Conservation (phyloP, 1,140 invertebrate species). For the Atopsyche davidsoni region DNA sequence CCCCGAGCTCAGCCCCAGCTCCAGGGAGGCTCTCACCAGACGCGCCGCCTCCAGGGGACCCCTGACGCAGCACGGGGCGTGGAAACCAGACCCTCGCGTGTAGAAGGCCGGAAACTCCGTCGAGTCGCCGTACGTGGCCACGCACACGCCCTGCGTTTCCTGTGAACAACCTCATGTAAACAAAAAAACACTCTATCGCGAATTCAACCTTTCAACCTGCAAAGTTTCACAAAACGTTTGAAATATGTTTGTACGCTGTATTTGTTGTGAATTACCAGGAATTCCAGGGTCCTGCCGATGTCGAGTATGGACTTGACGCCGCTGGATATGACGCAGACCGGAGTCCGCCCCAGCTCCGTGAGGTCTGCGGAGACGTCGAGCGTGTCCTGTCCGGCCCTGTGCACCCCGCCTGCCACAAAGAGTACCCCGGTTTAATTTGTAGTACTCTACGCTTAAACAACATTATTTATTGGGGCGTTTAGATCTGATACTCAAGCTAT, state of each 20-base stretch:
- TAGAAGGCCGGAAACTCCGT: slow-evolving; percentile 87
- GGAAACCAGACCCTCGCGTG: slow-evolving; percentile 59
- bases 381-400: slow-evolving; percentile 74
- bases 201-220: not conserved
- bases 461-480: not conserved
- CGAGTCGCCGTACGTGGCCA: slow-evolving; percentile 64
- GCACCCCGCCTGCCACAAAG: slow-evolving; percentile 84
- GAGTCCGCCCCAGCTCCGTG: slow-evolving; percentile 79
- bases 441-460: not conserved
- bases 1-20: slow-evolving; percentile 67
- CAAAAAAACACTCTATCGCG: not conserved
- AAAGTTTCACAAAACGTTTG: not conserved
- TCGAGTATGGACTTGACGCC: slow-evolving; percentile 98
- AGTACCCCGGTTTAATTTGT: not conserved
- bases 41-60: slow-evolving; percentile 61
- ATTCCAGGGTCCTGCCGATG: slow-evolving; percentile 90
- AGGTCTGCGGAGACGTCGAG: slow-evolving; percentile 96
- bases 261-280: slow-evolving; percentile 63
- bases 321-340: slow-evolving; percentile 86
- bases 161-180: slow-evolving; percentile 38
- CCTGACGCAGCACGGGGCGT: slow-evolving; percentile 63
- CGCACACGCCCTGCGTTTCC: slow-evolving; percentile 93
- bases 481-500: not conserved
- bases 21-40: slow-evolving; percentile 54
- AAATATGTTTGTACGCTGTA: too few relatives aligned